Base-by-base conservation (phyloP, 1,140 invertebrate species). In the Drosophila melanogaster region DNA sequence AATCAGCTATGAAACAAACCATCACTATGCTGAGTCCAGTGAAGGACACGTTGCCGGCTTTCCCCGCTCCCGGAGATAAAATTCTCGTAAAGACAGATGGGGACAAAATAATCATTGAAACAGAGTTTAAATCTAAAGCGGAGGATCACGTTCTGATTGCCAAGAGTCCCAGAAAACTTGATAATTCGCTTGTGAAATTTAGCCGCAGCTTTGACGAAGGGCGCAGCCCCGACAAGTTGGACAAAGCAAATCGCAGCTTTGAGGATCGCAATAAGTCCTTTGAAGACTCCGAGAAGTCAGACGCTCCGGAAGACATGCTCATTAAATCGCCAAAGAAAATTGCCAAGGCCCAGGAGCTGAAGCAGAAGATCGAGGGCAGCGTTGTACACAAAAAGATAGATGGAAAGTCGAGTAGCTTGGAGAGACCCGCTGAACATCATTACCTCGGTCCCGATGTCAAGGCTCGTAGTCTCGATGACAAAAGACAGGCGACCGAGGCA, bases 1-100 rank as follows among this genome's bases (percentile, higher is more conserved):
- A 95, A 92, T 95, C 94, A 17, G 95, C 95, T 7, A 93, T 95
- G 73, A 95, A 95, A 83, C 94, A 95, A 91, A 95, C 94, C 1
- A 95, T 95, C 81, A 95, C 94, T 3, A 91, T 95, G 69, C 94
- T 95, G 26, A 95, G 95, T 91, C 95, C 95, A 5, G 94, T 95
- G 0, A 95, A 95, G 87, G 95, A 95, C 85, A 93, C 94, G 3
- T 72, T 95, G 64, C 95, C 95, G 4, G 93, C 95, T 11, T 95
- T 95, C 78, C 95, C 95, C 19, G 93, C 94, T 44, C 94, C 95
- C 15, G 95, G 95, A 89, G 95, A 95, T 90, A 95, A 94, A 83
- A 94, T 94, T 46, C 61, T 94, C 7, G 94, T 94, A 0, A 94
- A 94, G 90, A 94, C 94, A 0, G 94, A 94, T 73, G 94, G 94